phyloP scores from a whole-genome alignment of 2,797 vertebrate genomes.

The Pangasius krempfi region DNA sequence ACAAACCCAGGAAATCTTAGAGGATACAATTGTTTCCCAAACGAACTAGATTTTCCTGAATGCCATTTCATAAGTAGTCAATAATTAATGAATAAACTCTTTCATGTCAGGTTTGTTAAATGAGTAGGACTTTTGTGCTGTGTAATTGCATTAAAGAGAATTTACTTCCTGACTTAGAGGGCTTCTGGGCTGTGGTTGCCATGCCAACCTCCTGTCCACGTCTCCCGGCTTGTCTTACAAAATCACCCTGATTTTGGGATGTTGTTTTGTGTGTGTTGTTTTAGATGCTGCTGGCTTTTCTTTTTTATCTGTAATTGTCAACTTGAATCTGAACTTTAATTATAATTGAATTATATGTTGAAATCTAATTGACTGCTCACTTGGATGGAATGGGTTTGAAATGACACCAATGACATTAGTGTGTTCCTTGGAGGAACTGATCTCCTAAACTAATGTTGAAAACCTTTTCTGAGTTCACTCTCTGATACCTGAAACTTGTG shows the following conservation, averaged over 20 bases:
- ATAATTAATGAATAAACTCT: background rate
- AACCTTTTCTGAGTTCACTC: background rate
- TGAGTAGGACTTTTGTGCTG: background rate
- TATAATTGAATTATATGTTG: background rate
- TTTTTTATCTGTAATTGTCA: background rate
- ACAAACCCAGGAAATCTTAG: background rate
- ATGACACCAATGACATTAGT: background rate
- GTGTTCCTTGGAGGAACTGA: background rate
- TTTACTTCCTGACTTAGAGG: background rate
- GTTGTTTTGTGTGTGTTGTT: background rate
- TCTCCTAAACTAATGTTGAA: background rate
- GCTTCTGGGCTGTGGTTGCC: constrained; percentile 5
- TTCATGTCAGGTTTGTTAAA: background rate
- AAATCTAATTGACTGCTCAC: background rate
- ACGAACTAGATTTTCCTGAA: background rate
- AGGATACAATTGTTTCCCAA: background rate
- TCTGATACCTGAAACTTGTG: background rate
- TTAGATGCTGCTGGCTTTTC: background rate
- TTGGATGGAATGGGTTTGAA: background rate
- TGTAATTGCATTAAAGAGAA: background rate
- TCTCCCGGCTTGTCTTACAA: background rate
- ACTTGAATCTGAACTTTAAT: background rate
- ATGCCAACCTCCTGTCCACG: constrained; percentile 1
- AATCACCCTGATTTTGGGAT: background rate
- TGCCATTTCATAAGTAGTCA: background rate